Base-by-base conservation (phyloP, 2,797 vertebrate genomes). In the Lacerta viridis region DNA sequence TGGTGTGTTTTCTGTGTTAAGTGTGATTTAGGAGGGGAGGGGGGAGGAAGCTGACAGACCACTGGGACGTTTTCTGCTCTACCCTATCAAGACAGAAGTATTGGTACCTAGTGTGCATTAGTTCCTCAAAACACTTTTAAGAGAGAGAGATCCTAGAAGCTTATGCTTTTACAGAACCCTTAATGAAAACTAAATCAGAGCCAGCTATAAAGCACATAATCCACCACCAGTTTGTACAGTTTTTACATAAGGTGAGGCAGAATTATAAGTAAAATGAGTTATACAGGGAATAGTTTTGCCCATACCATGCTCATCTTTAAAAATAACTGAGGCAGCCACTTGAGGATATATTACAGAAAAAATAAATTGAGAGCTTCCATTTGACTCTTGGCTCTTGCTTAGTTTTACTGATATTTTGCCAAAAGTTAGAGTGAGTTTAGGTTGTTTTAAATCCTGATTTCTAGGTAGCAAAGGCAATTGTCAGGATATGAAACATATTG, bases 11-110 rank as follows among this genome's bases (percentile, higher is more conserved):
- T 18, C n/a, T 59, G 10, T 5, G 29, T 13, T 69, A 39, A 68
- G 80, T 27, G 33, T 50, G 33, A 39, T 15, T 50, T 13, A 1
- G 50, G 11, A 27, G 13, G 18, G 29, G 2, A 41, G 1, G 11
- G 25, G 66, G 1, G n/a, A 33, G 2, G 11, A n/a, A 25, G 3
- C 13, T 7, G 71, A 33, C 71, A 39, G 68, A 78, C 80, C 50
- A 1, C 0, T 4, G 29, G 27, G 10, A 4, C 39, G 1, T 68
- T 84, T 5, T 25, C 41, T 84, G 27, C 76, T 29, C 7, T 8
- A 0, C 0, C 0, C 59, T 7, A 8, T 59, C 3, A 33, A 1
- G 27, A n/a, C 5, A 39, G 0, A 0, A 17, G 5, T 3, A 1
- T 25, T 5, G 27, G 39, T 4, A 1, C 6, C 8, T 23, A 39